Conservation (phyloP, 2,113 vertebrate genomes). For the Sorex fumeus region DNA sequence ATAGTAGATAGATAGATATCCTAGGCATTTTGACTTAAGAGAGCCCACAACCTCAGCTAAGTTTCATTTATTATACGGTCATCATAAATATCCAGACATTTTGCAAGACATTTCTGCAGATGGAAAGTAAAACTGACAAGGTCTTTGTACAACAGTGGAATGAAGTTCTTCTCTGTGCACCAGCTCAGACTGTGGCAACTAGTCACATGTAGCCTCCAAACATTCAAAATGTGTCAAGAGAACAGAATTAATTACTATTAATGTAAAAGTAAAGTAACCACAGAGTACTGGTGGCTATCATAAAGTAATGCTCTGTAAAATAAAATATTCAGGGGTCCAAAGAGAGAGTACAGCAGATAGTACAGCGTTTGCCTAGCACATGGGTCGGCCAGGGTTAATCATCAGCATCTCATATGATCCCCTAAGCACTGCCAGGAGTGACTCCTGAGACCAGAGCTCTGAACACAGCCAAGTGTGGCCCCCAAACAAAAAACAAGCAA, state of each 20-base stretch:
- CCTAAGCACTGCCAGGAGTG: no score
- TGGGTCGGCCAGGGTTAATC: no score
- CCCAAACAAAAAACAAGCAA: no score
- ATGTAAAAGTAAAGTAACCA: background rate
- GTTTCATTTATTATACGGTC: background rate
- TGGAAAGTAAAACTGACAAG: background rate
- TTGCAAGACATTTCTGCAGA: background rate
- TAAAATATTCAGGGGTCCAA: background rate
- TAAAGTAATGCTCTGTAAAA: background rate
- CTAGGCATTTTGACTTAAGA: background rate
- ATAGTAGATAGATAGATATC: no score
- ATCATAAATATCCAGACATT: background rate
- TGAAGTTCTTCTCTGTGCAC: background rate
- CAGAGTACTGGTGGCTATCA: background rate
- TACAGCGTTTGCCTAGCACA: no score
- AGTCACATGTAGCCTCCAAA: background rate
- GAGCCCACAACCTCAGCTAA: background rate
- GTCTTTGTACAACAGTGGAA: background rate
- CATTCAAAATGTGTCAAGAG: background rate
- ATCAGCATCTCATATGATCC: no score
- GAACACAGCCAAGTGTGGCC: no score
- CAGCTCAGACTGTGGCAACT: background rate
- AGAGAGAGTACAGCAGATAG: no score
- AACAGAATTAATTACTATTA: background rate
- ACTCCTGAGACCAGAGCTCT: no score